Evolutionary conservation across 2,113 vertebrate genomes (phyloP), one percentile per base, ranked within the genome.

Genomic region (Prietella phreatophila): DNA sequence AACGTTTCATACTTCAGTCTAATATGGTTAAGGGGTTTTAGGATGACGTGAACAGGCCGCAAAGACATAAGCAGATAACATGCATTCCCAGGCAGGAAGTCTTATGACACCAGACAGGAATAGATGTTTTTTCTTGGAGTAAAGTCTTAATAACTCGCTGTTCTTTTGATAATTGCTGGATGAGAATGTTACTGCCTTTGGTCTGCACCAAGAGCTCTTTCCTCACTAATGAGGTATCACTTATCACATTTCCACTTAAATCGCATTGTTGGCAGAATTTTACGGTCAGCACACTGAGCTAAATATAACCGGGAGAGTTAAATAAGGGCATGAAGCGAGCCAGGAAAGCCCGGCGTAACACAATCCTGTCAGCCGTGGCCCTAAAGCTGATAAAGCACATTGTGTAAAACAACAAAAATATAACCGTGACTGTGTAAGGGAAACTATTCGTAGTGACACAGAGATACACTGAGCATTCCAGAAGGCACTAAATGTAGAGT

Each of bases 291-390:
- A 91, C 89, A 76, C 90, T 6, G 89, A 75, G 92, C 94, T 95
- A 95, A 95, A 95, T 95, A 95, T 95, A 95, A 90, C 93, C 89
- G 0, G 56, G 86, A 86, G 93, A 92, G 94, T 94, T 96, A 95
- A 95, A 95, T 95, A 95, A 95, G 94, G 95, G 93, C 94, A 95
- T 95, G 47, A 86, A 92, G 92, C 90, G 27, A 93, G 92, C 92
- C 93, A 95, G 94, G 94, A 94, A 94, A 95, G 93, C 94, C 94
- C 93, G 83, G 5, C 91, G 95, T 93, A 95, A 96, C 93, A 91
- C 58, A 94, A 95, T 91, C 93, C 91, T 90, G 84, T 53, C 85
- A 93, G 91, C 92, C 90, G 33, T 7, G 36, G 91, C 88, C 73
- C 86, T 91, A 88, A 95, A 94, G 88, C 89, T 90, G 91, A 94